These are phyloP conservation scores for Poeciliopsis prolifica DNA, from an alignment of 2,113 vertebrate species.

Conservation along the genomic window DNA sequence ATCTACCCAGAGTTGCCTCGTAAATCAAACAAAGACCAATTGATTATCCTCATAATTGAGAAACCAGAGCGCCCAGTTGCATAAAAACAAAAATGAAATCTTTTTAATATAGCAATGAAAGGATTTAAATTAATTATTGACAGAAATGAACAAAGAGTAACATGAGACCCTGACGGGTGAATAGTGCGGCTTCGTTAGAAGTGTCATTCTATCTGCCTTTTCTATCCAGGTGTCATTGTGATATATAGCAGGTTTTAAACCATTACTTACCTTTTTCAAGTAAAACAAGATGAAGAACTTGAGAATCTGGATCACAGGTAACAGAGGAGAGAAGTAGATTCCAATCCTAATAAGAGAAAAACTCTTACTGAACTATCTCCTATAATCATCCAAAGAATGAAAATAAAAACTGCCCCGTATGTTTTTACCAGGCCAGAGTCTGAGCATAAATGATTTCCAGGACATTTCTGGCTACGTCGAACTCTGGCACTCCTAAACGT, in stretches of 20 bases:
- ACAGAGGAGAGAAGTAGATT: conserved; percentile 92
- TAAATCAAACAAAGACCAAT: conserved; percentile 18
- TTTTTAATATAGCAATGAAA: conserved; percentile 26
- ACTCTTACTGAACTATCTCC: neutral
- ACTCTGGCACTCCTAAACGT: conserved; percentile 86
- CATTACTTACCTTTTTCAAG: conserved; percentile 87
- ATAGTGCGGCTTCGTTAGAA: neutral
- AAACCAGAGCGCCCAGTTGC: conserved; percentile 21
- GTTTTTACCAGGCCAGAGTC: conserved; percentile 88
- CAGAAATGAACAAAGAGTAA: conserved; percentile 53
- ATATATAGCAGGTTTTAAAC: neutral
- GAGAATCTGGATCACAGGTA: conserved; percentile 91
- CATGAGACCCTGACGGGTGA: conserved; percentile 16
- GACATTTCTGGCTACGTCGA: conserved; percentile 93
- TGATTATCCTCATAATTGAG: conserved; percentile 3
- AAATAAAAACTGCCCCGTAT: neutral
- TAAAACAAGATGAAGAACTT: conserved; percentile 89
- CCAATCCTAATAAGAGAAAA: conserved; percentile 85
- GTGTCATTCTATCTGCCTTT: conserved; percentile 6
- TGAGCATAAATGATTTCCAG: conserved; percentile 94
- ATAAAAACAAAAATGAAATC: conserved; percentile 17
- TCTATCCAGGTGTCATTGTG: neutral
- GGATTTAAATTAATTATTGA: conserved; percentile 59
- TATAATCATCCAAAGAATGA: neutral
- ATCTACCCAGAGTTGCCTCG: conserved; percentile 38